phyloP scores from a whole-genome alignment of 2,797 vertebrate genomes.

The Geotrypetes seraphini region DNA sequence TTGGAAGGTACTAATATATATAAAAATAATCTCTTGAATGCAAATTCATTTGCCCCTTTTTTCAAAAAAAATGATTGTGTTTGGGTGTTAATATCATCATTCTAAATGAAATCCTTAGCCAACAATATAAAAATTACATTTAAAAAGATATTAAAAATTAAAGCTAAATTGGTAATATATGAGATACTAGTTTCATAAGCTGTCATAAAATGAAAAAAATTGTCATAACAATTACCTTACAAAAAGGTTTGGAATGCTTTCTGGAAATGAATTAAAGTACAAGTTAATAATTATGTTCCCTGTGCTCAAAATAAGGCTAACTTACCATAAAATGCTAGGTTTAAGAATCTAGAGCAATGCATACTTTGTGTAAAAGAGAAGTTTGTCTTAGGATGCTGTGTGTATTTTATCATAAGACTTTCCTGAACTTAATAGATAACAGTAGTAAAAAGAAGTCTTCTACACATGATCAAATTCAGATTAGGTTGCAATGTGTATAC shows the following conservation, averaged over 20 bases:
- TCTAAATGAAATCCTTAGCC: no score
- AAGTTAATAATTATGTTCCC: slow-evolving; percentile 42
- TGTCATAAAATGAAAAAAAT: no score
- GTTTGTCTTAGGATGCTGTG: slow-evolving; percentile 56
- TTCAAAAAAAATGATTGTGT: no score
- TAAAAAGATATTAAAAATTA: no score
- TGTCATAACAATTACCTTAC: no score
- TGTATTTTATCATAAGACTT: slow-evolving; percentile 50
- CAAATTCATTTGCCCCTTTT: no score
- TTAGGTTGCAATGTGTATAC: slow-evolving; percentile 45
- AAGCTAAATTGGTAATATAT: no score
- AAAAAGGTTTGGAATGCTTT: slow-evolving; percentile 49
- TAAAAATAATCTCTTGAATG: no score
- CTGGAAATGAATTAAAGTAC: slow-evolving; percentile 39
- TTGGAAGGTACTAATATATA: no score
- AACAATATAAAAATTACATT: no score
- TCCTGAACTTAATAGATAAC: slow-evolving; percentile 48
- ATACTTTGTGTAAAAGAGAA: slow-evolving; percentile 53
- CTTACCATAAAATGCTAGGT: slow-evolving; percentile 52
- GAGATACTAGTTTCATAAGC: no score
- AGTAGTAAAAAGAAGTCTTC: slow-evolving; percentile 46
- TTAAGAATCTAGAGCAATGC: slow-evolving; percentile 56
- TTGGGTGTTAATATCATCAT: no score
- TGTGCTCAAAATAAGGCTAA: slow-evolving; percentile 54
- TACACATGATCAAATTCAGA: slow-evolving; percentile 42